phyloP scores from a whole-genome alignment of 2,797 vertebrate species.

The Oophaga sylvatica region DNA sequence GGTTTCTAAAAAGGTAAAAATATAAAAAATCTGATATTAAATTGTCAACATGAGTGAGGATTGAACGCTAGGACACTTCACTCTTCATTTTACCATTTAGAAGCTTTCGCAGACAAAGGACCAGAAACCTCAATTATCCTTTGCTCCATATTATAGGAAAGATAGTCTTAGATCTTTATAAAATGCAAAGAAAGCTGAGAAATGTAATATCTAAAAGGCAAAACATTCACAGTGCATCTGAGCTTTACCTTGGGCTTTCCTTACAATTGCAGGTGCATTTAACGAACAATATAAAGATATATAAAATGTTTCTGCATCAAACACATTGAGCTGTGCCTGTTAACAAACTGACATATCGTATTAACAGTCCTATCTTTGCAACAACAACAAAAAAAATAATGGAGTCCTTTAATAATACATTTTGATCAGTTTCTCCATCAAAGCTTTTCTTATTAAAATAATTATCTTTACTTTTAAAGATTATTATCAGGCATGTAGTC shows the following conservation, averaged over 20 bases:
- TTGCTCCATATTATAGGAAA: background rate
- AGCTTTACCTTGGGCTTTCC: background rate
- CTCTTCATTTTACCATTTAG: background rate
- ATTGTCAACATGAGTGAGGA: background rate
- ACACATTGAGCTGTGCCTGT: background rate
- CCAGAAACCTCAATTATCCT: background rate
- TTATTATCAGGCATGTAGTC: background rate
- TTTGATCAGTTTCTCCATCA: background rate
- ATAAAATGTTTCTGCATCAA: background rate
- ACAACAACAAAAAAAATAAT: background rate
- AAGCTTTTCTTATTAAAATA: background rate
- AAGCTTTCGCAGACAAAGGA: background rate
- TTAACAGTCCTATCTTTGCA: background rate
- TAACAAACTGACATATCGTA: background rate
- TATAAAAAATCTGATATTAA: too few relatives aligned
- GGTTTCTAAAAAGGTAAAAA: background rate
- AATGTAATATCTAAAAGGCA: background rate
- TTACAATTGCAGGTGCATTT: background rate
- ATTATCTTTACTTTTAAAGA: background rate
- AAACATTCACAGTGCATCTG: background rate
- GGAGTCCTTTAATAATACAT: background rate
- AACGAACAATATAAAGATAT: background rate
- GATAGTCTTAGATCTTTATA: background rate
- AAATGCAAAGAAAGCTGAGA: background rate
- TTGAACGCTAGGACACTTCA: too few relatives aligned